Conservation (phyloP, 64 coral and sea anemone genomes). For the Catalaphyllia jardinei region DNA sequence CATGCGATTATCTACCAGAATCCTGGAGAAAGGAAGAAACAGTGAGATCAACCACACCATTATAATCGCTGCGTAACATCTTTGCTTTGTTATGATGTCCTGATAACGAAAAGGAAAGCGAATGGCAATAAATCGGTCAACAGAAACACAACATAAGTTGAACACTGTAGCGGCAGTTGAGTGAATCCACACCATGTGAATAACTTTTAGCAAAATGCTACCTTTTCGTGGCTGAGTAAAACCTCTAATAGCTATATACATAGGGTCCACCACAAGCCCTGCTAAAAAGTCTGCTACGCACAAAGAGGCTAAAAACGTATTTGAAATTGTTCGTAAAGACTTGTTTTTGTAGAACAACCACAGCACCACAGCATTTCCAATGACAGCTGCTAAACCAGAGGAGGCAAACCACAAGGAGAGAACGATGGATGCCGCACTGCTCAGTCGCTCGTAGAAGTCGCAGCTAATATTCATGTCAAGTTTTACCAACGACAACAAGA, state of each 20-base stretch:
- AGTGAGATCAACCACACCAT: background rate
- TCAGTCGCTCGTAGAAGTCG: background rate
- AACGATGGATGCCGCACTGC: background rate
- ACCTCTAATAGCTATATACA: background rate
- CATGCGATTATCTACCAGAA: background rate
- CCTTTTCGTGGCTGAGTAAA: background rate
- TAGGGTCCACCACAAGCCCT: conserved; percentile 12
- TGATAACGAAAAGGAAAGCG: conserved; percentile 24
- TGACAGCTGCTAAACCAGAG: conserved; percentile 6
- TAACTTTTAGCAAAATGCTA: background rate
- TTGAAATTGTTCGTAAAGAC: conserved; percentile 6
- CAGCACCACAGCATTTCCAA: conserved; percentile 18
- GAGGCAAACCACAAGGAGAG: background rate
- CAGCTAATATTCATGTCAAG: background rate
- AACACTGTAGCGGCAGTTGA: background rate
- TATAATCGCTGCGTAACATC: background rate
- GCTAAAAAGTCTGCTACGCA: background rate
- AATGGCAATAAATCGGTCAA: conserved; percentile 31
- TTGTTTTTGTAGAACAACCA: conserved; percentile 25
- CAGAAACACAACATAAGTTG: conserved; percentile 18
- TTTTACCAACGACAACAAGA: background rate
- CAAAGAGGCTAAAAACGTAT: conserved; percentile 13
- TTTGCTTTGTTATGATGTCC: conserved; percentile 11
- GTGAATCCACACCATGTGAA: background rate
- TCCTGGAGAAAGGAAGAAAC: background rate